These are phyloP conservation scores for Arge pagana DNA, from an alignment of 2,888 invertebrate species.

Conservation along the genomic window DNA sequence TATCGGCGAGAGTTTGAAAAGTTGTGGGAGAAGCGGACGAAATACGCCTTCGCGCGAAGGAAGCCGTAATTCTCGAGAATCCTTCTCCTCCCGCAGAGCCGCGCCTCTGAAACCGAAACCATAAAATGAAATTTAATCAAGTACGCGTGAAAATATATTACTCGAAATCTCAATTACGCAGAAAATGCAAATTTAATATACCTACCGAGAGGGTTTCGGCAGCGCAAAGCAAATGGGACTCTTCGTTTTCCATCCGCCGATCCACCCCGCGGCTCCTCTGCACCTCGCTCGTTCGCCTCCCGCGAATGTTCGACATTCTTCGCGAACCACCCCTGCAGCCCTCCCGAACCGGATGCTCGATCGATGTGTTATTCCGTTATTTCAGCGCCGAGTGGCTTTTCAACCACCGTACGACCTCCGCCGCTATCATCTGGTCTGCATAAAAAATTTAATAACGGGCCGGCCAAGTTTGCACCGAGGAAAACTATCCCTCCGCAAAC, in stretches of 20 bases:
- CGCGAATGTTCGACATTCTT: slow-evolving; percentile 30
- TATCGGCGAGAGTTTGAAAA: background rate
- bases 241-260: background rate
- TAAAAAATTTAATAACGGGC: too few species aligned
- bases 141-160: slow-evolving; percentile 38
- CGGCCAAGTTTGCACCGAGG: too few species aligned
- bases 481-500: too few species aligned
- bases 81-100: slow-evolving; percentile 6
- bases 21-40: background rate
- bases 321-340: slow-evolving; percentile 6
- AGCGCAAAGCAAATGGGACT: slow-evolving; percentile 25
- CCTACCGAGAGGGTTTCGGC: slow-evolving; percentile 23
- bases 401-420: too few species aligned
- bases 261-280: slow-evolving; percentile 3
- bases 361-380: slow-evolving; percentile 10
- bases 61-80: slow-evolving; percentile 15
- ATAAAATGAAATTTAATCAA: slow-evolving; percentile 41
- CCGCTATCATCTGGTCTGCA: too few species aligned
- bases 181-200: slow-evolving; percentile 44
- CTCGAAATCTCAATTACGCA: slow-evolving; percentile 40
- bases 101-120: slow-evolving; percentile 18
- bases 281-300: slow-evolving; percentile 14
- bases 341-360: too few species aligned
- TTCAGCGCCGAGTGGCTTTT: too few species aligned
- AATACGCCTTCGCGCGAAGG: slow-evolving; percentile 2